A percentile compares a stretch with the other conserved stretches of the same genome.
Evolutionary conservation across 1,140 invertebrate genomes (phyloP).

Genomic region (Uloborus diversus): DNA sequence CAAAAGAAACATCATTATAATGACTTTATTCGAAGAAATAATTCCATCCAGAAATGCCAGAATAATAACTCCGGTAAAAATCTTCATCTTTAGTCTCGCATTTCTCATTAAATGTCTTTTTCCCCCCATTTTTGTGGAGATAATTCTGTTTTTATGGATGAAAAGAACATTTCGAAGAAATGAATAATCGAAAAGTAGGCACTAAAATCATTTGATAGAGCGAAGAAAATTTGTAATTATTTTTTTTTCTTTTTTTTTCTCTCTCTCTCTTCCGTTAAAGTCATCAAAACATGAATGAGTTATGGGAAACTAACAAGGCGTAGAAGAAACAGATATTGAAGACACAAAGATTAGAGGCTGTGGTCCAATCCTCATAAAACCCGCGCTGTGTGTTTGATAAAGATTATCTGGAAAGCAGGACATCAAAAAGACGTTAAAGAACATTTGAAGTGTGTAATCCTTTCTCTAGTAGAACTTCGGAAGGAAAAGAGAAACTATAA

Average conservation of each 20-base stretch:
- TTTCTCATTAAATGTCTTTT: neutral
- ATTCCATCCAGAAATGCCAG: neutral
- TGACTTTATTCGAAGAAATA: neutral
- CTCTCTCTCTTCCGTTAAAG: neutral
- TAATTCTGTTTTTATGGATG: neutral
- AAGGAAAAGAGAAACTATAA: neutral
- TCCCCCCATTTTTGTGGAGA: neutral
- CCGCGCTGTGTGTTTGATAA: constrained; percentile 22
- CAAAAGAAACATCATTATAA: neutral
- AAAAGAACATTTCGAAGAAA: neutral
- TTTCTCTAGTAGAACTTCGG: constrained; percentile 8
- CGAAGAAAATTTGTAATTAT: neutral
- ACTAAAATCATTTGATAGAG: neutral
- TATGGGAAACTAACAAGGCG: neutral
- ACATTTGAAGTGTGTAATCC: constrained; percentile 15
- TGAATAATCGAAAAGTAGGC: neutral
- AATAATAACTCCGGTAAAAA: too few species aligned
- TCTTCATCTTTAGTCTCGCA: neutral
- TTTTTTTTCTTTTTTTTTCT: neutral
- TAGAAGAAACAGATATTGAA: neutral
- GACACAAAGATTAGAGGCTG: neutral
- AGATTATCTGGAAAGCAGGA: constrained; percentile 12
- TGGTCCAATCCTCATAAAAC: constrained; percentile 12
- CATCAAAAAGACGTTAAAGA: constrained; percentile 39
- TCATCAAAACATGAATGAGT: neutral